phyloP scores from a whole-genome alignment of 2,113 vertebrate genomes.

The Poeciliopsis turrubarensis region DNA sequence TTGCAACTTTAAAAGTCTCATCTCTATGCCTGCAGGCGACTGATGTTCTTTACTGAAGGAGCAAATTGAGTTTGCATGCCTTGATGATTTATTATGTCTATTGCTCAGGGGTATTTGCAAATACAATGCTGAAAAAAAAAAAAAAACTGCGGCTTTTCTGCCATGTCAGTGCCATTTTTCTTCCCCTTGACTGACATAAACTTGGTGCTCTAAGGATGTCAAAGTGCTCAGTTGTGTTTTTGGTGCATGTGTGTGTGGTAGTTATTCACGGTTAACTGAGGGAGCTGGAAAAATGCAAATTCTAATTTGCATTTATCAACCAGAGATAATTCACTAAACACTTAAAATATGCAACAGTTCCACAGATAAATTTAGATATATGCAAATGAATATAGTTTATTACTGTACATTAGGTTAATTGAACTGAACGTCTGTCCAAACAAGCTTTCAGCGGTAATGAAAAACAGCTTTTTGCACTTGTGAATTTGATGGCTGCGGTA shows the following conservation, averaged over 20 bases:
- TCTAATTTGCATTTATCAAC: not conserved
- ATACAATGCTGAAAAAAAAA: slow-evolving; percentile 34
- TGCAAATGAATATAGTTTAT: slow-evolving; percentile 23
- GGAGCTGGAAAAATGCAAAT: not conserved
- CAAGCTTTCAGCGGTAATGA: slow-evolving; percentile 55
- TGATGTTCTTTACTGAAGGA: slow-evolving; percentile 71
- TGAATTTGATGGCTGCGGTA: not conserved
- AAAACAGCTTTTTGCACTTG: slow-evolving; percentile 37
- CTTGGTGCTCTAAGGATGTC: slow-evolving; percentile 25
- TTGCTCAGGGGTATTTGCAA: slow-evolving; percentile 58
- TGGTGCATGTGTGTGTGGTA: not conserved
- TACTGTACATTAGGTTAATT: slow-evolving; percentile 30
- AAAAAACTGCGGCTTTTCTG: slow-evolving; percentile 12
- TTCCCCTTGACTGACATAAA: slow-evolving; percentile 10
- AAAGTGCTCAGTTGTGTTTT: slow-evolving; percentile 30
- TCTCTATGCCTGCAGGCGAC: slow-evolving; percentile 65
- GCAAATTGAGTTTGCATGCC: slow-evolving; percentile 73
- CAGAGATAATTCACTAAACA: slow-evolving; percentile 14
- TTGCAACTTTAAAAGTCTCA: slow-evolving; percentile 60
- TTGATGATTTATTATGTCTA: slow-evolving; percentile 73
- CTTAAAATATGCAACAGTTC: not conserved
- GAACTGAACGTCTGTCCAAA: slow-evolving; percentile 33
- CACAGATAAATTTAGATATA: slow-evolving; percentile 13
- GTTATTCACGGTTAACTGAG: slow-evolving; percentile 17
- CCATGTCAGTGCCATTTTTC: slow-evolving; percentile 19